Percentiles rank a stretch among this genome's conserved stretches.
These are phyloP conservation scores for Catharus fuscescens DNA, from an alignment of 2,113 vertebrate genomes.

Conservation along the genomic window DNA sequence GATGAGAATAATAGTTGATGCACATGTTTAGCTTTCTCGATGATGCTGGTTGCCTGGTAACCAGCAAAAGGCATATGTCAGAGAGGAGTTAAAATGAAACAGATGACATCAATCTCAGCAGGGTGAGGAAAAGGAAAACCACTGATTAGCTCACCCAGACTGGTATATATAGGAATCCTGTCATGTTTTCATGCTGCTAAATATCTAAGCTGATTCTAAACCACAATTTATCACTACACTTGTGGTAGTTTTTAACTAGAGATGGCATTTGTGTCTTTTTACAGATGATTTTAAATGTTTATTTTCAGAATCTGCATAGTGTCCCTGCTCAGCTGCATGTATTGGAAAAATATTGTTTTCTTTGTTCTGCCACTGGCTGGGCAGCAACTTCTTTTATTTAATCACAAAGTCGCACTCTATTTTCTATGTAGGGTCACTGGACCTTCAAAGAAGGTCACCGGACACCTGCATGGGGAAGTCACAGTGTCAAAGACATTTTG, in stretches of 20 bases:
- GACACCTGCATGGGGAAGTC: background rate
- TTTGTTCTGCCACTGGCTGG: background rate
- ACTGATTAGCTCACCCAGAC: conserved; percentile 1
- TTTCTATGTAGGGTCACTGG: background rate
- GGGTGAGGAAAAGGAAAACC: background rate
- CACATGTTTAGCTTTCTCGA: background rate
- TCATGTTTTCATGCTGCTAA: conserved; percentile 13
- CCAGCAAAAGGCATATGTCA: conserved; percentile 29
- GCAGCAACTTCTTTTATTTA: background rate
- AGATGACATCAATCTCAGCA: conserved; percentile 38
- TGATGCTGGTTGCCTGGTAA: conserved; percentile 33
- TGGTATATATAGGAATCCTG: background rate
- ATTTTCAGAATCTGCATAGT: background rate
- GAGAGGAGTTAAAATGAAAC: conserved; percentile 19
- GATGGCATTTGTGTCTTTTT: background rate
- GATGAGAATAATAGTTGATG: background rate
- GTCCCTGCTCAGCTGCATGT: background rate
- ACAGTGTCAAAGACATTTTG: background rate
- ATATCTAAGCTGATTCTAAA: conserved; percentile 25
- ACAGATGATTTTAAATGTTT: background rate
- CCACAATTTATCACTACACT: background rate
- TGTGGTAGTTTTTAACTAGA: background rate
- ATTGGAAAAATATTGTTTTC: background rate
- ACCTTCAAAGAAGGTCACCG: background rate
- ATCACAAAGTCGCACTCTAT: background rate